Percentiles rank a stretch among this genome's conserved stretches.
Conservation (phyloP, 2,113 vertebrate genomes). For the Cottus gobio region DNA sequence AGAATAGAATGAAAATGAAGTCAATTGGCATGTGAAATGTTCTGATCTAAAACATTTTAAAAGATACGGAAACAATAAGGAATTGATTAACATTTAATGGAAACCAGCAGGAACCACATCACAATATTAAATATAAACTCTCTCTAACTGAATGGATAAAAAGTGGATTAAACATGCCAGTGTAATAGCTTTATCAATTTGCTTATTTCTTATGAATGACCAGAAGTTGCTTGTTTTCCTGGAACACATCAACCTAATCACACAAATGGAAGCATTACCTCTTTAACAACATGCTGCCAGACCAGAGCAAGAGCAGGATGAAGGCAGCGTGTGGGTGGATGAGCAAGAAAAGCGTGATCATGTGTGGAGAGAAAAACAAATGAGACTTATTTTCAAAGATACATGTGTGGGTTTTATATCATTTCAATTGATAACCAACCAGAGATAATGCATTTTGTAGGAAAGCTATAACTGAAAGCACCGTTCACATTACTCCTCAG, state of each 20-base stretch:
- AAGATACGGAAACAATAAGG: not conserved
- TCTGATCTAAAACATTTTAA: conserved; percentile 3
- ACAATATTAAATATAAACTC: not conserved
- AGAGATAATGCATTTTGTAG: not conserved
- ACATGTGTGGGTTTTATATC: not conserved
- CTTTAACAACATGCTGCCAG: not conserved
- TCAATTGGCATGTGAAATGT: not conserved
- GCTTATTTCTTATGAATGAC: not conserved
- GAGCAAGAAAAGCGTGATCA: not conserved
- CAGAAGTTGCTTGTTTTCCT: not conserved
- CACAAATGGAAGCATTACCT: not conserved
- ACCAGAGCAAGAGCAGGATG: not conserved
- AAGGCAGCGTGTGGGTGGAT: not conserved
- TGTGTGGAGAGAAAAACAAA: not conserved
- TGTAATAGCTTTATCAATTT: not conserved
- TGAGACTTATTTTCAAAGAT: no score
- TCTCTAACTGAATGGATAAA: not conserved
- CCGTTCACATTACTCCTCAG: not conserved
- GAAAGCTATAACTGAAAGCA: not conserved
- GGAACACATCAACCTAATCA: not conserved
- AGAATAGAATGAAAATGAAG: not conserved
- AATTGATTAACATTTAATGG: not conserved
- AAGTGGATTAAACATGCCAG: not conserved
- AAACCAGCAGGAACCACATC: not conserved
- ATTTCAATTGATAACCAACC: not conserved